Evolutionary conservation across 1,140 invertebrate species (phyloP).

Genomic region (Atopsyche davidsoni): DNA sequence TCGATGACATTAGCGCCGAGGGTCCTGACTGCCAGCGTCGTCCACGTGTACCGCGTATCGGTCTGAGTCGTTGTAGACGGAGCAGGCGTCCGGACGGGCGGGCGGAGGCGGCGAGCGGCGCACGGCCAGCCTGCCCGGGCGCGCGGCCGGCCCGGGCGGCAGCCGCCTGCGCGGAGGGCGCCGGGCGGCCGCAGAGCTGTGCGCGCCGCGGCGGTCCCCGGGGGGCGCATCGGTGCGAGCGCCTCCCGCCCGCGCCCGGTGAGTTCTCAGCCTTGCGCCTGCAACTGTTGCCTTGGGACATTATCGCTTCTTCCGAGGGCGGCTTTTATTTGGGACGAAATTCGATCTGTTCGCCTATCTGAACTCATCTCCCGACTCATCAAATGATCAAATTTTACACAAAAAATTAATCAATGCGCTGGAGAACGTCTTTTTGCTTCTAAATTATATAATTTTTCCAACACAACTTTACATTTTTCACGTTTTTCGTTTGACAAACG

Average conservation of each 20-base stretch:
- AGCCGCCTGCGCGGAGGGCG: background rate
- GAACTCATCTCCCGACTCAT: too few relatives aligned
- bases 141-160: background rate
- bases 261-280: background rate
- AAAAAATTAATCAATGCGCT: too few relatives aligned
- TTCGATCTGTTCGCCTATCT: too few relatives aligned
- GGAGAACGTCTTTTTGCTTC: too few relatives aligned
- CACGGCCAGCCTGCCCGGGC: background rate
- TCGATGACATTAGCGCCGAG: too few relatives aligned
- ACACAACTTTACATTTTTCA: too few relatives aligned
- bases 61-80: background rate
- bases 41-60: background rate
- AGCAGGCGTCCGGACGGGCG: background rate
- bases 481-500: too few relatives aligned
- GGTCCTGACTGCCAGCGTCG: background rate
- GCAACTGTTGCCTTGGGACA: background rate
- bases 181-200: slow-evolving; percentile 8
- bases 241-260: slow-evolving; percentile 5
- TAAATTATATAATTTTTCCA: too few relatives aligned
- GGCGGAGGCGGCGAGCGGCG: background rate
- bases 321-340: too few relatives aligned
- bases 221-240: background rate
- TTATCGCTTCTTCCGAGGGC: background rate
- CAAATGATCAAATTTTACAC: too few relatives aligned
- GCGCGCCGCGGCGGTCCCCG: slow-evolving; percentile 7